phyloP scores from a whole-genome alignment of 1,140 invertebrate genomes.

The Anthonomus grandis region DNA sequence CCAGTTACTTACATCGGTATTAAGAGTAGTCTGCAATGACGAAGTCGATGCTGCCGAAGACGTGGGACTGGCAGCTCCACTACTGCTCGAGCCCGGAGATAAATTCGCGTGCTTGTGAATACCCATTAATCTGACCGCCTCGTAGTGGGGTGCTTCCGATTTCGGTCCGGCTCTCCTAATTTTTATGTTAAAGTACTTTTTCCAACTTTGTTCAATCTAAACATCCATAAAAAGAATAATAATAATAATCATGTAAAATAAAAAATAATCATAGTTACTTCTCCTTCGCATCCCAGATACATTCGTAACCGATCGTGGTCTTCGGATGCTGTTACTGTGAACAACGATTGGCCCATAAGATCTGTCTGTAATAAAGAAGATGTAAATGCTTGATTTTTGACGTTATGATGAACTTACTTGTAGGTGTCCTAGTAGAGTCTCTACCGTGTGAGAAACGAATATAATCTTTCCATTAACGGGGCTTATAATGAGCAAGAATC shows the following conservation, averaged over 20 bases:
- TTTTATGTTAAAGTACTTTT: conserved; percentile 53
- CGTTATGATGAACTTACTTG: conserved; percentile 58
- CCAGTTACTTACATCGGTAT: conserved; percentile 33
- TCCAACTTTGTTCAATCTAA: conserved; percentile 41
- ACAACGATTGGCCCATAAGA: conserved; percentile 78
- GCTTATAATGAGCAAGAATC: conserved; percentile 78
- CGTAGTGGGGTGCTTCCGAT: conserved; percentile 63
- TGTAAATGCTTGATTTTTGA: too few species aligned
- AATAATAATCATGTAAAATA: not conserved
- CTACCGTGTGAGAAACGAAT: conserved; percentile 81
- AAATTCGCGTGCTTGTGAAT: conserved; percentile 25
- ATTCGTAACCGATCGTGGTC: conserved; percentile 70
- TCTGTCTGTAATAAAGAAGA: conserved; percentile 66
- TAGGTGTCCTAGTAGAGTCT: conserved; percentile 76
- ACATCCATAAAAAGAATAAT: not conserved
- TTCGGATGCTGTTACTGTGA: conserved; percentile 71
- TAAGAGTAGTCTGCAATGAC: conserved; percentile 12
- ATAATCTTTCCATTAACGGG: conserved; percentile 75
- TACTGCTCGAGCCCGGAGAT: not conserved
- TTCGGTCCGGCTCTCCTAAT: conserved; percentile 62
- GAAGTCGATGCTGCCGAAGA: conserved; percentile 7
- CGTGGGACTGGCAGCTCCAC: not conserved
- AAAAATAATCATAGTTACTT: conserved; percentile 30
- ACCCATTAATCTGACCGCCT: conserved; percentile 59
- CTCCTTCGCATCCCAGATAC: conserved; percentile 58